These are phyloP conservation scores for Plotosus lineatus DNA, from an alignment of 2,113 vertebrate genomes.

Conservation along the genomic window DNA sequence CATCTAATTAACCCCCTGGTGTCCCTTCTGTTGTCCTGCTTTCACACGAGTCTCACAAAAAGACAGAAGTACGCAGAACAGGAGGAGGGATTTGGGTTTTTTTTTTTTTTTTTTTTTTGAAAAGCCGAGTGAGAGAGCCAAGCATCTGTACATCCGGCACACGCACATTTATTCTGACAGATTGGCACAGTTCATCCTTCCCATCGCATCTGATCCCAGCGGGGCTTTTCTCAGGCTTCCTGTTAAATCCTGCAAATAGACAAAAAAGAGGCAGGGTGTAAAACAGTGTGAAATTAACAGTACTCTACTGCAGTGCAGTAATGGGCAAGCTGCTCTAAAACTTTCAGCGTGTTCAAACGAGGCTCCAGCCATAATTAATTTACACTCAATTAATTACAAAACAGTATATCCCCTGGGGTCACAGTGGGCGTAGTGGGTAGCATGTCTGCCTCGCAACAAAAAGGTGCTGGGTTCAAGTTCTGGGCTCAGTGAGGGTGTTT, in stretches of 20 bases:
- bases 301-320: neutral
- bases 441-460: too few relatives aligned
- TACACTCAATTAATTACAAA: neutral
- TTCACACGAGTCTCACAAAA: neutral
- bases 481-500: too few relatives aligned
- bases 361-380: neutral
- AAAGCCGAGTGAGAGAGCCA: neutral
- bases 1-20: neutral
- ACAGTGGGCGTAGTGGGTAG: too few relatives aligned
- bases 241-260: conserved; percentile 38
- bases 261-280: conserved; percentile 4
- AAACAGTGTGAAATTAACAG: neutral
- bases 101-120: too few relatives aligned
- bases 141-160: conserved; percentile 31
- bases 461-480: too few relatives aligned
- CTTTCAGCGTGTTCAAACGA: neutral
- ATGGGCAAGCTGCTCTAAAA: neutral
- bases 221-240: neutral
- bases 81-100: too few relatives aligned
- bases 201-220: conserved; percentile 10
- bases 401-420: too few relatives aligned
- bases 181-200: conserved; percentile 36
- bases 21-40: conserved; percentile 13
- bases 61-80: neutral
- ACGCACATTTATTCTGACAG: conserved; percentile 29